These are phyloP conservation scores for Apostichopus californicus DNA, from an alignment of 35 echinoderm and acorn worm species.

Conservation along the genomic window DNA sequence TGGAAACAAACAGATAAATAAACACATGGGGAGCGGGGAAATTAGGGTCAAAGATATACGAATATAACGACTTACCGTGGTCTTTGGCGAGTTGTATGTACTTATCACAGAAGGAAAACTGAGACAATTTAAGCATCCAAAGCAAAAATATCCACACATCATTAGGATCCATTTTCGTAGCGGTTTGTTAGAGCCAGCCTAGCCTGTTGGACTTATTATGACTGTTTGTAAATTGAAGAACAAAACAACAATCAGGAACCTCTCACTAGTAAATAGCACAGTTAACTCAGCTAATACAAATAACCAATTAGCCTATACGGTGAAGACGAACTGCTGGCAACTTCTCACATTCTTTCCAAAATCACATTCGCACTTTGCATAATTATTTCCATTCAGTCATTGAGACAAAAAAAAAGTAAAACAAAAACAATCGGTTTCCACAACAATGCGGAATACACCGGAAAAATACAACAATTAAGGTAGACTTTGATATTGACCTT, in stretches of 20 bases:
- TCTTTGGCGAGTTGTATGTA: slow-evolving; percentile 55
- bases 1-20: not conserved
- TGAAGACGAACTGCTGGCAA: not conserved
- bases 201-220: not conserved
- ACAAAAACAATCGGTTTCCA: not conserved
- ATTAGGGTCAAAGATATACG: not conserved
- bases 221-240: too few species aligned
- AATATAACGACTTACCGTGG: slow-evolving; percentile 40
- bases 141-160: slow-evolving; percentile 53
- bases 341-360: not conserved
- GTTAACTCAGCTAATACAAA: too few species aligned
- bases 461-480: not conserved
- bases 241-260: not conserved
- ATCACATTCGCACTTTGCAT: not conserved
- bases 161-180: slow-evolving; percentile 40
- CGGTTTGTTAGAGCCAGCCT: not conserved
- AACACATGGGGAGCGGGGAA: not conserved
- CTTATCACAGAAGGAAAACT: slow-evolving; percentile 6
- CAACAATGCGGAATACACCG: not conserved
- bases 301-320: too few species aligned
- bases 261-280: not conserved
- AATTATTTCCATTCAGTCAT: not conserved
- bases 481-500: too few species aligned
- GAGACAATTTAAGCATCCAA: slow-evolving; percentile 43
- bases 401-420: not conserved